phyloP scores from a whole-genome alignment of 2,113 vertebrate species.

The Dipodomys stephensi region DNA sequence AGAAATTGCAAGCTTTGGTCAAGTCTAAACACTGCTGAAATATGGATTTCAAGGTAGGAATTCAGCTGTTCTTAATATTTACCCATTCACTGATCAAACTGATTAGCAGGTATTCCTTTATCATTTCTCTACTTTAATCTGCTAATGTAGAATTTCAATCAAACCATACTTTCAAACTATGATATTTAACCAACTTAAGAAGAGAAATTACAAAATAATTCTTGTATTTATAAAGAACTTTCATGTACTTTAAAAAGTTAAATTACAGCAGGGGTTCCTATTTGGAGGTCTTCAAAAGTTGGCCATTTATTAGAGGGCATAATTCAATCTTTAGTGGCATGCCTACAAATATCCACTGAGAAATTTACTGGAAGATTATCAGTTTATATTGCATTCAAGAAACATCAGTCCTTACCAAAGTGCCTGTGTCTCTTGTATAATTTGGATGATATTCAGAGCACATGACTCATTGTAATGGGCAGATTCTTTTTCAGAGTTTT shows the following conservation, averaged over 20 bases:
- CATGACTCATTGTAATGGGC: not conserved
- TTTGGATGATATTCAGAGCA: not conserved
- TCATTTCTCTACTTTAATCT: conserved; percentile 34
- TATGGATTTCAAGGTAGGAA: not conserved
- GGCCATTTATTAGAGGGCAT: not conserved
- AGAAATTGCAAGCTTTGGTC: not conserved
- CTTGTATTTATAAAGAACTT: not conserved
- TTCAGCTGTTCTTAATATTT: not conserved
- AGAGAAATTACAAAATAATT: conserved; percentile 27
- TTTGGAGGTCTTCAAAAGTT: not conserved
- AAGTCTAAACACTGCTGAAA: not conserved
- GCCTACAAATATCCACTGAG: not conserved
- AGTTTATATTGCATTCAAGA: not conserved
- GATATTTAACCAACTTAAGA: conserved; percentile 13
- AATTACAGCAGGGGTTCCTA: conserved; percentile 8
- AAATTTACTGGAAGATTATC: not conserved
- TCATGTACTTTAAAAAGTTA: conserved; percentile 31
- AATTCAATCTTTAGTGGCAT: not conserved
- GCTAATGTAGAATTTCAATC: not conserved
- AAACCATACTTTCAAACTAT: conserved; percentile 52
- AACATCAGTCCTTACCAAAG: not conserved
- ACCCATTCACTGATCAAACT: not conserved
- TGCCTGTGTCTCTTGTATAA: not conserved
- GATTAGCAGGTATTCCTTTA: conserved; percentile 3
- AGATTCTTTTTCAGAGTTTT: not conserved